Evolutionary conservation across 92 coral and sea anemone genomes (phyloP), one percentile per base, ranked within the genome.

Genomic region (Virgularia gustaviana): DNA sequence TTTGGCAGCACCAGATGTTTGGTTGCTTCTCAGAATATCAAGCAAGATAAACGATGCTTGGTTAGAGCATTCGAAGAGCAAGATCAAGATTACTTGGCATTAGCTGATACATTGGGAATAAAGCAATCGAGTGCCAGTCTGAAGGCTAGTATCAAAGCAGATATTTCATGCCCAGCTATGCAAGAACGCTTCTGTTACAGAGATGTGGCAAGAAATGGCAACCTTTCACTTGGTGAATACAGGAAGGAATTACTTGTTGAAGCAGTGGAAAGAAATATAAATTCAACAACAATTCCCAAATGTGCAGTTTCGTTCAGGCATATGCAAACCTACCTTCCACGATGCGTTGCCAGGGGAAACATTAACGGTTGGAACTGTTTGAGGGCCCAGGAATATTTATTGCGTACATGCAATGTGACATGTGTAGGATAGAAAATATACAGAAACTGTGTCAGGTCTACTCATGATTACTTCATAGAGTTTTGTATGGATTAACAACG

Each of bases 191-290:
- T 43, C 19, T 43, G 51, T 20, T 15, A 43, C 51, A 43, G 51
- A 43, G 19, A 43, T 20, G 51, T 20, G 13, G 51, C 51, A 15
- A 43, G 51, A 43, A 43, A 43, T 43, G 51, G 16, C 19, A 43
- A 43, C 51, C 51, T 43, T 43, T 20, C 51, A 13, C 51, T 43
- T 43, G 51, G 51, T 43, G 51, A 43, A 43, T 43, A 43, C 51
- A 43, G 51, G 19, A 43, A 43, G 19, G 16, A 43, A 20, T 20
- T 43, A 20, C 51, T 43, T 43, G 19, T 43, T 43, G 51, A 15
- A 13, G 51, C 51, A 13, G 51, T 43, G 13, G 51, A 43, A 43
- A 43, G 51, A 43, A 43, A 43, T 43, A 20, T 43, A 43, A 20
- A 20, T 13, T 43, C 51, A 43, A 43, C 19, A 15, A 43, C 51